phyloP scores from a whole-genome alignment of 2,113 vertebrate species.

The Electrona antarctica region DNA sequence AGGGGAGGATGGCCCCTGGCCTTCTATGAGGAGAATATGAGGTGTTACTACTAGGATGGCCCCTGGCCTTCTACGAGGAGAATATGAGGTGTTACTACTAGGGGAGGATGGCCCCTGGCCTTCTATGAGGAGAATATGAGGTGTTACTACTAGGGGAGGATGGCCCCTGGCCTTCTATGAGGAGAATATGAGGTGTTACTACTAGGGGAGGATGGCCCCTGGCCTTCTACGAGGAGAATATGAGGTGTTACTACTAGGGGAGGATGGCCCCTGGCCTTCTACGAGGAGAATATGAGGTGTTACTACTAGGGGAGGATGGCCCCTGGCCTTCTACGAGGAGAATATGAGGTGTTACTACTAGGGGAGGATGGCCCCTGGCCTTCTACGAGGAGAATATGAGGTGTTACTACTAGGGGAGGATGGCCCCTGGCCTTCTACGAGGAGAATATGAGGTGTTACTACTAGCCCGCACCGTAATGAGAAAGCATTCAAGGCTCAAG shows the following conservation, averaged over 20 bases:
- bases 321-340: no score
- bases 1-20: background rate
- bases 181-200: background rate
- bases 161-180: background rate
- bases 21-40: no score
- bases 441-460: slow-evolving; percentile 7
- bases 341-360: background rate
- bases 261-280: background rate
- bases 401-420: background rate
- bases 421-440: background rate
- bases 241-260: background rate
- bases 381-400: no score
- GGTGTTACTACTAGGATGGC: background rate
- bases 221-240: no score
- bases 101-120: background rate
- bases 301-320: background rate
- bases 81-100: background rate
- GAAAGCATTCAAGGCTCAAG: slow-evolving; percentile 35
- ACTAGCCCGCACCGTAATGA: slow-evolving; percentile 15
- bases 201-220: background rate
- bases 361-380: background rate
- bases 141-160: background rate
- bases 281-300: no score
- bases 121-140: no score
- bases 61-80: no score